Percentiles rank a stretch among this genome's conserved stretches.
Conservation (phyloP, 2,888 invertebrate species). For the Nemoura dubitans region DNA sequence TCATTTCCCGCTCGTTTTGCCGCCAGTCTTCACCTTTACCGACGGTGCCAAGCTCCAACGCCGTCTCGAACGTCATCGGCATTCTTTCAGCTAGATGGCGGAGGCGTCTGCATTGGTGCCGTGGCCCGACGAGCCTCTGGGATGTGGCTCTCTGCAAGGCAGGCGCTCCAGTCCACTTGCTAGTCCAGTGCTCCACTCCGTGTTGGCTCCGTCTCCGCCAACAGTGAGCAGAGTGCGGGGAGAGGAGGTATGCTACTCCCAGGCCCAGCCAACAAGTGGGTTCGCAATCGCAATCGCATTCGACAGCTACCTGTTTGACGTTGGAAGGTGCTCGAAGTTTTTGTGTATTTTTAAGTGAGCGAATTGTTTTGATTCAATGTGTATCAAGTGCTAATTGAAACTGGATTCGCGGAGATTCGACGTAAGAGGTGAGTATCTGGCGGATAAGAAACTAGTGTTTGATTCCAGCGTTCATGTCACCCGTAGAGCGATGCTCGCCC, state of each 20-base stretch:
- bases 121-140: too few relatives aligned
- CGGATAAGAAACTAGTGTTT: neutral
- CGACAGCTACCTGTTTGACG: neutral
- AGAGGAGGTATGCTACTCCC: neutral
- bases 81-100: too few relatives aligned
- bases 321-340: neutral
- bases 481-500: constrained; percentile 17
- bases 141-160: too few relatives aligned
- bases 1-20: too few relatives aligned
- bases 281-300: neutral
- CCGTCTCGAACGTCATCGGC: too few relatives aligned
- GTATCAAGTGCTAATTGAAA: constrained; percentile 28
- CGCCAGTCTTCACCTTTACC: too few relatives aligned
- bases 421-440: constrained; percentile 37
- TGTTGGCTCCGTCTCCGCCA: too few relatives aligned
- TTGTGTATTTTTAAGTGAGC: neutral
- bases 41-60: too few relatives aligned
- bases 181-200: too few relatives aligned
- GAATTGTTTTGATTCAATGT: constrained; percentile 19
- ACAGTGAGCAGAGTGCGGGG: too few relatives aligned
- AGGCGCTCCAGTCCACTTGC: too few relatives aligned
- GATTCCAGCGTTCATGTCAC: constrained; percentile 34
- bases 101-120: too few relatives aligned
- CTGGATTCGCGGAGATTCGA: constrained; percentile 44
- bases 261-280: neutral